These are phyloP conservation scores for Myripristis jacobus DNA, from an alignment of 2,797 vertebrate species.

Conservation along the genomic window DNA sequence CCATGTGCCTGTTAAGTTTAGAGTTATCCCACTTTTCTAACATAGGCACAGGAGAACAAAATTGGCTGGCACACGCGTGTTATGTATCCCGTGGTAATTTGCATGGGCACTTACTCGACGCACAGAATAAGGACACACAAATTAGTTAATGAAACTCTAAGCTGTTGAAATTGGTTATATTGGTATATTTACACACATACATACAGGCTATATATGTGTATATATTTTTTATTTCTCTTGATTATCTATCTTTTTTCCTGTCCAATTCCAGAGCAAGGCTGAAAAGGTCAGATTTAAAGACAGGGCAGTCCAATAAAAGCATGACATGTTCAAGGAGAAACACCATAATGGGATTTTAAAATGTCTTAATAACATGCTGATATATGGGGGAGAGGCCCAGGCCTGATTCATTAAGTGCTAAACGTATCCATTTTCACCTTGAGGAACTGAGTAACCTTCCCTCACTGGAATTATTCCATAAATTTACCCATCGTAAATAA, in stretches of 20 bases:
- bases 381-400: conserved; percentile 84
- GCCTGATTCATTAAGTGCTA: conserved; percentile 88
- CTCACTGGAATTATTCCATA: conserved; percentile 86
- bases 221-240: conserved; percentile 41
- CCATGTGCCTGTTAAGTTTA: too few species aligned
- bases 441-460: conserved; percentile 87
- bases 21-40: too few species aligned
- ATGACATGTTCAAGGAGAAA: conserved; percentile 90
- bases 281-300: conserved; percentile 89
- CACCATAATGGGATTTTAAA: conserved; percentile 91
- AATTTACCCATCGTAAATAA: conserved; percentile 88
- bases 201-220: conserved; percentile 37
- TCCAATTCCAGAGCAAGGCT: conserved; percentile 72
- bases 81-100: too few species aligned
- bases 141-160: too few species aligned
- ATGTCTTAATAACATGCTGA: conserved; percentile 91
- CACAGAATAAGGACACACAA: too few species aligned
- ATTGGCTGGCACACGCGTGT: too few species aligned
- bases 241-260: conserved; percentile 70
- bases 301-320: conserved; percentile 87
- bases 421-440: conserved; percentile 90
- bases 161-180: conserved; percentile 44
- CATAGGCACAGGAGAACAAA: too few species aligned
- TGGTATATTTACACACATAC: conserved; percentile 64
- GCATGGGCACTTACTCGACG: too few species aligned